Conservation (phyloP, 64 coral and sea anemone genomes). For the Porites australiensis region DNA sequence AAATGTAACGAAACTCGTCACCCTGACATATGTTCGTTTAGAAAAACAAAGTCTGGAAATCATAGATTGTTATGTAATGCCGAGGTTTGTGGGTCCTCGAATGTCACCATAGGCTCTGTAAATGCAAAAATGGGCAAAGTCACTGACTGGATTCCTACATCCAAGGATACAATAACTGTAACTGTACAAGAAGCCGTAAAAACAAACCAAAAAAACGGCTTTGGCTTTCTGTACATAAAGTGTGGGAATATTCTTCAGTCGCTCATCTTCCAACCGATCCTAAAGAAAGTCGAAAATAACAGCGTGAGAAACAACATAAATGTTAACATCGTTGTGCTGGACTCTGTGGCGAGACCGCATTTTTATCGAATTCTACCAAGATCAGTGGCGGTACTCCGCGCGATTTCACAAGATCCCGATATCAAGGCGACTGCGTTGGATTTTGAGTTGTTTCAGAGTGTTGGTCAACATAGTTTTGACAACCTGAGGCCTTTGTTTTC, state of each 20-base stretch:
- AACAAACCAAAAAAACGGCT: background rate
- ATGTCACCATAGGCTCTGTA: background rate
- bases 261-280: constrained; percentile 29
- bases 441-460: constrained; percentile 60
- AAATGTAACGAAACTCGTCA: constrained; percentile 28
- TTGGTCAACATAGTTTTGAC: constrained; percentile 65
- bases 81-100: background rate
- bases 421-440: constrained; percentile 61
- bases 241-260: constrained; percentile 43
- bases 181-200: constrained; percentile 5
- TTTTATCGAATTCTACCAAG: constrained; percentile 54
- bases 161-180: background rate
- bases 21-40: constrained; percentile 34
- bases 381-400: constrained; percentile 18
- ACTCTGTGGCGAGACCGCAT: constrained; percentile 58
- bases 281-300: background rate
- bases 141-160: constrained; percentile 5
- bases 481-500: constrained; percentile 60
- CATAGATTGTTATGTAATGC: constrained; percentile 16
- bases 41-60: background rate
- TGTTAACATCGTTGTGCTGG: constrained; percentile 53
- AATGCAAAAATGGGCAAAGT: constrained; percentile 25
- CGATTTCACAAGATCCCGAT: constrained; percentile 14
- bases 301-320: constrained; percentile 32
- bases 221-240: constrained; percentile 47